Base-by-base conservation (phyloP, 2,888 invertebrate genomes). In the Diploptera punctata region DNA sequence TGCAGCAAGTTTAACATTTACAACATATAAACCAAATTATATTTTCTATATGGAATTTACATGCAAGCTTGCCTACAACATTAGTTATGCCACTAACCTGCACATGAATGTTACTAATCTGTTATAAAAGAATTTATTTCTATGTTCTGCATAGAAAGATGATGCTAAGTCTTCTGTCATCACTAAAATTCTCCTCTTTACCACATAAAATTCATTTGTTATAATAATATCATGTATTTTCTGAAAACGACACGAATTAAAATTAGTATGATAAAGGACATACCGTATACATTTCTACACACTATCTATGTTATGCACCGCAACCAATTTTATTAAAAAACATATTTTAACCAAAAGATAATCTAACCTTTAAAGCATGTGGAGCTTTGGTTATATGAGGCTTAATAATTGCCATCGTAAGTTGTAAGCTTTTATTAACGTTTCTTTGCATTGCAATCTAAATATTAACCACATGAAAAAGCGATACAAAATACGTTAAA, bases 341-440 rank as follows among this genome's bases (percentile, higher is more conserved):
- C n/a, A n/a, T n/a, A n/a, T n/a, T n/a, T n/a, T 33, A 10, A 33
- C 10, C 10, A 33, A 33, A 33, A 33, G 10, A 33, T 33, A 7
- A 47, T n/a, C 57, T 19, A 57, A 57, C 57, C 57, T 57, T 26
- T 57, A 57, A 57, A 57, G 31, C 57, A 57, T 31, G n/a, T 3
- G 57, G 57, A 31, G n/a, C 57, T 57, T 57, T 26, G 0, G 31
- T 57, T 1, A 57, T 29, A 16, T 57, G 57, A 21, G 57, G 57
- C 3, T 57, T 57, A 29, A 57, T 57, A n/a, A 57, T 57, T n/a
- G 57, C 57, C n/a, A 57, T 4, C 26, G 57, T 57, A 29, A 57
- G 57, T 16, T 57, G 57, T 31, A 57, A 57, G 2, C 33, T 33
- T 33, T 10, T 33, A 5, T 33, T 33, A 7, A 33, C 10, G 10